These are phyloP conservation scores for Physocephala rufipes DNA, from an alignment of 2,888 invertebrate genomes.

Conservation along the genomic window DNA sequence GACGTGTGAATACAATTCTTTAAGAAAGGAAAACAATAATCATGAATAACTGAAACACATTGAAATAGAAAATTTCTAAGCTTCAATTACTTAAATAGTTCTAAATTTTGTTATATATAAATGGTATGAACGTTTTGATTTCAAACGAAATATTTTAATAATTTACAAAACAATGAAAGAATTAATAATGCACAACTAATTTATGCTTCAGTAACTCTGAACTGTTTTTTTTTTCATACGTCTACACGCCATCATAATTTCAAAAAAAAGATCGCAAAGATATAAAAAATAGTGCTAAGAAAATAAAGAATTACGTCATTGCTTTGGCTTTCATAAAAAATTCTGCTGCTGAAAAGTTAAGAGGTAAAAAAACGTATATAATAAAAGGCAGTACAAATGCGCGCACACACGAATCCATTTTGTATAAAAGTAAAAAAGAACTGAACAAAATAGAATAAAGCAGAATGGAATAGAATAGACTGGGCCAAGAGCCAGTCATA, in stretches of 20 bases:
- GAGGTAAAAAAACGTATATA: slow-evolving; percentile 16
- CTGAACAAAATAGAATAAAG: neutral
- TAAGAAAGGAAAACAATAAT: too few relatives aligned
- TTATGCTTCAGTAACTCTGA: too few relatives aligned
- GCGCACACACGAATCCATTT: slow-evolving; percentile 10
- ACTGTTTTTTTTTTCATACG: too few relatives aligned
- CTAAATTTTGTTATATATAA: too few relatives aligned
- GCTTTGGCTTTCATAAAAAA: slow-evolving; percentile 32
- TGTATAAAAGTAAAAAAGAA: slow-evolving; percentile 2
- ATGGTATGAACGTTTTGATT: too few relatives aligned
- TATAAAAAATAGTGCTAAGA: slow-evolving; percentile 11
- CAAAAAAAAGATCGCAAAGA: neutral
- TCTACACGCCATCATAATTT: neutral
- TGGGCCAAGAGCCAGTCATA: neutral
- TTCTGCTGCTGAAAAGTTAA: slow-evolving; percentile 16
- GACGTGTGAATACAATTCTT: too few relatives aligned
- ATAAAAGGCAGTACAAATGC: slow-evolving; percentile 18
- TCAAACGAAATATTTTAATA: too few relatives aligned
- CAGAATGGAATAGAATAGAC: neutral
- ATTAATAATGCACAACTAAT: neutral
- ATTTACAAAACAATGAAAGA: neutral
- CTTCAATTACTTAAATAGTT: too few relatives aligned
- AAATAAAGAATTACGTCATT: slow-evolving; percentile 45
- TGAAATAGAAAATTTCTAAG: too few relatives aligned
- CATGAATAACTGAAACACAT: too few relatives aligned